Conservation (phyloP, 2,113 vertebrate species). For the Vidua macroura region DNA sequence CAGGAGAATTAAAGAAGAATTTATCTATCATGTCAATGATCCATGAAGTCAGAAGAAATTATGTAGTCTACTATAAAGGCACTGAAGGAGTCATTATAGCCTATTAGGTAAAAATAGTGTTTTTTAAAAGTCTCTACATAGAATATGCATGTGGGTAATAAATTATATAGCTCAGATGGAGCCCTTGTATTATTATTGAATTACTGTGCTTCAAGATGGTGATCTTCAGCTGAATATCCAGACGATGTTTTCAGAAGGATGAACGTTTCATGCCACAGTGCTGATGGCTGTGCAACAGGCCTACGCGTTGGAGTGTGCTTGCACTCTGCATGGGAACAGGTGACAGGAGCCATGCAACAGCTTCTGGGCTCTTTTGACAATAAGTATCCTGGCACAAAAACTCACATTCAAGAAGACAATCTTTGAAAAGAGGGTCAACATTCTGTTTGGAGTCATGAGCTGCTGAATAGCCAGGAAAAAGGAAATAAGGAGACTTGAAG, state of each 20-base stretch:
- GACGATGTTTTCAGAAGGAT: not conserved
- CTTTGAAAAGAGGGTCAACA: not conserved
- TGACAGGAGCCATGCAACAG: not conserved
- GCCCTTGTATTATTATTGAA: not conserved
- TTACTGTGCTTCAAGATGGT: not conserved
- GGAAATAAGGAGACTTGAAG: not conserved
- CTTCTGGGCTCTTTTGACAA: not conserved
- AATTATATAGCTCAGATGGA: constrained; percentile 8
- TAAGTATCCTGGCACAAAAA: not conserved
- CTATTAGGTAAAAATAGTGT: constrained; percentile 62
- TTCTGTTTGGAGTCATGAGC: not conserved
- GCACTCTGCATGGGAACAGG: not conserved
- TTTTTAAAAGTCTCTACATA: constrained; percentile 35
- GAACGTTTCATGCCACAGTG: not conserved
- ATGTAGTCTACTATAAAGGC: constrained; percentile 26
- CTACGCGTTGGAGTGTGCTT: accelerated
- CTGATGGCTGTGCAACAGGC: not conserved
- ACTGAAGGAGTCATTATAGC: constrained; percentile 39
- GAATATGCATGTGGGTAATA: constrained; percentile 25
- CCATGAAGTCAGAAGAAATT: constrained; percentile 64
- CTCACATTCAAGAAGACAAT: not conserved
- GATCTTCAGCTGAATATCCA: not conserved
- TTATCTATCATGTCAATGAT: constrained; percentile 61
- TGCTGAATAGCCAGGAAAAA: not conserved
- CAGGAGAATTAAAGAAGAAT: constrained; percentile 33